Evolutionary conservation across 2,888 invertebrate genomes (phyloP), one percentile per base, ranked within the genome.

Genomic region (Mystacides longicornis): DNA sequence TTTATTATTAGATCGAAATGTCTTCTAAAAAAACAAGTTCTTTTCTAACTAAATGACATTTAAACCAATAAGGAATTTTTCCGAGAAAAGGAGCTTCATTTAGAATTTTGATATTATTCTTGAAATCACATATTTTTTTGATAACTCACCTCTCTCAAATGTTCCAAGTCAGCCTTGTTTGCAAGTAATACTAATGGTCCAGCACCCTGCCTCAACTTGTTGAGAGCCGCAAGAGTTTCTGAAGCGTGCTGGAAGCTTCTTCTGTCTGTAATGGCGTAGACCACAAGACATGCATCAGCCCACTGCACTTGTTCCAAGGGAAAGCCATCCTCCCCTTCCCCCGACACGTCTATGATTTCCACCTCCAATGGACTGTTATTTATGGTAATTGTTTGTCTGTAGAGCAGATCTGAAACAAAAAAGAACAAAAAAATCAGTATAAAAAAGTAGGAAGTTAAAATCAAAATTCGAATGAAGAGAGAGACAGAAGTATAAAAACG

Each of bases 131-230:
- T n/a, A n/a, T n/a, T n/a, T n/a, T n/a, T n/a, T n/a, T n/a, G n/a
- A n/a, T 3, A 16, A 67, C 74, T 72, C 67, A 87, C 87, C 79
- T 85, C 81, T 79, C 88, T 75, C 57, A 87, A 76, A 71, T 88
- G 87, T 68, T 86, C 86, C 67, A 90, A 74, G 73, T 90, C 89
- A 33, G 83, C 82, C 71, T 89, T 90, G 74, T 90, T 91, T 55
- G 83, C 89, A 43, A 90, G 73, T 49, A 91, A 71, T 46, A 87
- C 83, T 18, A 83, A 73, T 0, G 85, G 84, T 16, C 58, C 58
- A 61, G 75, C 72, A 60, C 72, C 75, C 48, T 81, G 77, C 54
- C 80, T 68, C 31, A 76, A 71, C 64, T 75, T 75, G 63, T 82
- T 80, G 49, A 87, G 72, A 51, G 82, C 78, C 57, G 74, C 78